phyloP scores from a whole-genome alignment of 2,797 vertebrate species.

The Halcyon badia region DNA sequence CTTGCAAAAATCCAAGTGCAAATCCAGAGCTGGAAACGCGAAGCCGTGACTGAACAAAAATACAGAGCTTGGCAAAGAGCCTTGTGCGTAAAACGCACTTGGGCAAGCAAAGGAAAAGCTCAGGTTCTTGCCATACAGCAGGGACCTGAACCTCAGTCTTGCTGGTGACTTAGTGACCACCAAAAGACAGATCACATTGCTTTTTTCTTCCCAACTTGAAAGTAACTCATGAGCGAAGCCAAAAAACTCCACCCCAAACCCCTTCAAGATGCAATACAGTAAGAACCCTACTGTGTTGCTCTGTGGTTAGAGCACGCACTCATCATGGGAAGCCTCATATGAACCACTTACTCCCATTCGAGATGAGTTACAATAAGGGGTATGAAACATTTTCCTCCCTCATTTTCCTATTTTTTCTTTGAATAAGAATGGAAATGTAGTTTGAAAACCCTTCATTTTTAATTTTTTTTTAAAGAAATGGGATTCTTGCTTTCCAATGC shows the following conservation, averaged over 20 bases:
- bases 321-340: neutral
- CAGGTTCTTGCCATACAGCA: neutral
- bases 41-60: neutral
- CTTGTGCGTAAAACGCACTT: accelerated
- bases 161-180: neutral
- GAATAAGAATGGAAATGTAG: neutral
- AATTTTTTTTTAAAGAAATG: neutral
- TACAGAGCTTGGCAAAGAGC: neutral
- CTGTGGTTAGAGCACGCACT: neutral
- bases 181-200: accelerated
- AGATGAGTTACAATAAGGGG: neutral
- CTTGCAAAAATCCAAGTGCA: neutral
- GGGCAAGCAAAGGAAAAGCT: neutral
- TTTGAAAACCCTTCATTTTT: neutral
- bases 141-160: neutral
- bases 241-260: neutral
- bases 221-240: neutral
- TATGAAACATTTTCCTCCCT: neutral
- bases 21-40: neutral
- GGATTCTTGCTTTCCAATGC: neutral
- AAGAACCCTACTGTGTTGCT: neutral
- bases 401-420: neutral
- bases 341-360: neutral
- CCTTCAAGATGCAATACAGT: neutral
- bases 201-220: neutral